Evolutionary conservation across 2,113 vertebrate genomes (phyloP).

Genomic region (Vombatus ursinus): DNA sequence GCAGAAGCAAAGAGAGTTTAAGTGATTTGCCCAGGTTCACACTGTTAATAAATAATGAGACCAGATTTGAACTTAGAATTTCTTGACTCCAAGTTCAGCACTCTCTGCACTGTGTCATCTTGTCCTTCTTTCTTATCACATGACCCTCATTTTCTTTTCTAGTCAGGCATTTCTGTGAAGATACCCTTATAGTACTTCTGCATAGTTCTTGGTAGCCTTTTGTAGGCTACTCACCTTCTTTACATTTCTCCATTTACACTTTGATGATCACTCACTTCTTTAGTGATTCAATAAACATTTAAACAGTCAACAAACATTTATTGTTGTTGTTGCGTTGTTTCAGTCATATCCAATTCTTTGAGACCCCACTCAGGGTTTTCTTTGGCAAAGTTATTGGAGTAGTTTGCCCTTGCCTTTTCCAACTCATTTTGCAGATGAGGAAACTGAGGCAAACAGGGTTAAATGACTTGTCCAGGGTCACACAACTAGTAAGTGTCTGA

Average conservation of each 20-base stretch:
- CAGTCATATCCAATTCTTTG: neutral
- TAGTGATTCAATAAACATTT: too few relatives aligned
- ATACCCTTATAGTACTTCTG: neutral
- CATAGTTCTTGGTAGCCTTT: neutral
- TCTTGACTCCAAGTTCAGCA: neutral
- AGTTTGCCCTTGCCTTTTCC: neutral
- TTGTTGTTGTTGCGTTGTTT: neutral
- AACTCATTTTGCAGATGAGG: neutral
- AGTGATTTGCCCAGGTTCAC: neutral
- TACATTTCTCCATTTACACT: neutral
- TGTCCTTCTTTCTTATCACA: neutral
- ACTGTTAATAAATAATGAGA: neutral
- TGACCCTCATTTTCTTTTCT: too few relatives aligned
- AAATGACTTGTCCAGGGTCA: neutral
- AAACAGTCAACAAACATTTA: neutral
- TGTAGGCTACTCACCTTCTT: neutral
- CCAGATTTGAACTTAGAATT: neutral
- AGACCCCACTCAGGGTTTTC: neutral
- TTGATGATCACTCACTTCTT: neutral
- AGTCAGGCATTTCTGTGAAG: neutral
- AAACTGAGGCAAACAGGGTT: neutral
- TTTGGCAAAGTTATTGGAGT: neutral
- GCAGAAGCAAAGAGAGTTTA: neutral
- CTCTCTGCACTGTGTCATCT: neutral
- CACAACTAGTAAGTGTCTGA: neutral